These are phyloP conservation scores for Anas platyrhynchos DNA, from an alignment of 2,113 vertebrate genomes.

Conservation along the genomic window DNA sequence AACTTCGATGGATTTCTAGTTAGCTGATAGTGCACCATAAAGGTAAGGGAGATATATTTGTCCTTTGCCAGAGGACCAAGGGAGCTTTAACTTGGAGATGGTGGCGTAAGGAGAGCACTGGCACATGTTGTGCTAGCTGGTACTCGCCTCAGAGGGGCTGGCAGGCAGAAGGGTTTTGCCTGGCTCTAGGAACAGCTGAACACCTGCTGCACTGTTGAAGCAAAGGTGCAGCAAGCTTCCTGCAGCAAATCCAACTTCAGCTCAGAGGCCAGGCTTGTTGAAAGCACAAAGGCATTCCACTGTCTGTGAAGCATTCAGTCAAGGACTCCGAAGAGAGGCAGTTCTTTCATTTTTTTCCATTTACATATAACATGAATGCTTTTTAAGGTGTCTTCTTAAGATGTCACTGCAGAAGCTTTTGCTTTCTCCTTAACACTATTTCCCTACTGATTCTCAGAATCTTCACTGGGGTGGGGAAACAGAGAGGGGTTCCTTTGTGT, in stretches of 20 bases:
- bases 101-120: rapidly evolving
- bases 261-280: not conserved
- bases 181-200: not conserved
- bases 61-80: not conserved
- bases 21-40: not conserved
- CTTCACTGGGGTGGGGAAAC: not conserved
- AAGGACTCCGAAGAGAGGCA: not conserved
- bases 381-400: not conserved
- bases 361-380: not conserved
- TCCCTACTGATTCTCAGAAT: not conserved
- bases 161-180: no score
- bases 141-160: not conserved
- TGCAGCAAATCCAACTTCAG: not conserved
- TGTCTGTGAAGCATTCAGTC: not conserved
- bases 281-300: not conserved
- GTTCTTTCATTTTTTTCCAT: not conserved
- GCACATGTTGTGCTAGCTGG: rapidly evolving
- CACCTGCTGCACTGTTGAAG: not conserved
- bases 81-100: not conserved
- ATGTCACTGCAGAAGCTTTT: not conserved
- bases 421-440: not conserved
- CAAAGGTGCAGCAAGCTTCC: rapidly evolving
- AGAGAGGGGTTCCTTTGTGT: not conserved
- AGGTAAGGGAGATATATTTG: not conserved
- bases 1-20: not conserved